Conservation (phyloP, 2,797 vertebrate genomes). For the Enteromius unitaeniatus region DNA sequence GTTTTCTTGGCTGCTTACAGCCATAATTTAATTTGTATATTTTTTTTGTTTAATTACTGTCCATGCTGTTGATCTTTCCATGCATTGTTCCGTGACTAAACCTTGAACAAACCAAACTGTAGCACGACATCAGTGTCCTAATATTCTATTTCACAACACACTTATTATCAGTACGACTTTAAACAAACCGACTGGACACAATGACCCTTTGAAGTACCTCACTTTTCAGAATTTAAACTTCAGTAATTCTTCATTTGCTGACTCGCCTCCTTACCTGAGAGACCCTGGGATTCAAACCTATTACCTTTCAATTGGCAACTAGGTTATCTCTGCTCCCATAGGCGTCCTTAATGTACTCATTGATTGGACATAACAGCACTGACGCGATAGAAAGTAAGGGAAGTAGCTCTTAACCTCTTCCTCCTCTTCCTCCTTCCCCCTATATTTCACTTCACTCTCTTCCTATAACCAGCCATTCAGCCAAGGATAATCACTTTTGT, state of each 20-base stretch:
- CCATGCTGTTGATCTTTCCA: constrained; percentile 1
- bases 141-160: not conserved
- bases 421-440: not conserved
- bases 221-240: not conserved
- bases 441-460: not conserved
- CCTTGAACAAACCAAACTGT: not conserved
- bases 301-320: constrained; percentile 35
- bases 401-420: constrained; percentile 36
- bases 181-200: not conserved
- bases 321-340: constrained; percentile 7
- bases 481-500: constrained; percentile 53
- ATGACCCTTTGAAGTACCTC: not conserved
- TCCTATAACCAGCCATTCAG: constrained; percentile 51
- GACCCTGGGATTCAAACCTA: constrained; percentile 14
- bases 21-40: not conserved
- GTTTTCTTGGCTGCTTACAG: not conserved
- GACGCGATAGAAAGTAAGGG: not conserved
- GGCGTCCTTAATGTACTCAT: constrained; percentile 22
- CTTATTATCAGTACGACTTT: not conserved
- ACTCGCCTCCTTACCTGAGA: not conserved
- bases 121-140: not conserved
- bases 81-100: not conserved
- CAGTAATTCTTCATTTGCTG: constrained; percentile 29
- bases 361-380: constrained; percentile 24
- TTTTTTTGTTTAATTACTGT: not conserved